A percentile compares a stretch with the other conserved stretches of the same genome.
Conservation (phyloP, 2,797 vertebrate species). For the Poecilia velifera region DNA sequence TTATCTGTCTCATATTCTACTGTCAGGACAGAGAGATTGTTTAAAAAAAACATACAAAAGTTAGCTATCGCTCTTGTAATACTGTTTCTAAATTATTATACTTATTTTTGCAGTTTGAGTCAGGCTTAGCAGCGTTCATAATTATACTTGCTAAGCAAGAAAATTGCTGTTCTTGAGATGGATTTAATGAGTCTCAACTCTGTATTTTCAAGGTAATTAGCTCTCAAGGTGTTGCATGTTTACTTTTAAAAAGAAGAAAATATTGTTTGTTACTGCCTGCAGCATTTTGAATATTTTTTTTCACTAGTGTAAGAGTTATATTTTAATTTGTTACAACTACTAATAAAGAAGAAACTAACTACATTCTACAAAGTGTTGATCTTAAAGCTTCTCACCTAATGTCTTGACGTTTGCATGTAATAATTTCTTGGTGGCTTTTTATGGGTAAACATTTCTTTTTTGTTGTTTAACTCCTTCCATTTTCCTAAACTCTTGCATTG, state of each 20-base stretch:
- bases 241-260: slow-evolving; percentile 1
- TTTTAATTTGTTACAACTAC: not conserved
- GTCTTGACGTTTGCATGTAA: not conserved
- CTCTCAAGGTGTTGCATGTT: not conserved
- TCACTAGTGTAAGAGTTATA: not conserved
- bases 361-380: not conserved
- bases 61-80: not conserved
- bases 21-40: no score
- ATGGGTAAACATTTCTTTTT: not conserved
- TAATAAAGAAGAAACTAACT: not conserved
- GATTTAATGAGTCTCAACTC: not conserved
- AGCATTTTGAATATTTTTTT: not conserved
- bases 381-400: not conserved
- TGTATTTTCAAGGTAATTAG: slow-evolving; percentile 11
- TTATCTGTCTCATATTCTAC: no score
- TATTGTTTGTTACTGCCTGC: not conserved
- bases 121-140: slow-evolving; percentile 2
- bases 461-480: not conserved
- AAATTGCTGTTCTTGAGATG: not conserved
- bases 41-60: no score
- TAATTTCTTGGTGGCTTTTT: not conserved
- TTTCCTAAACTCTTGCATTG: not conserved
- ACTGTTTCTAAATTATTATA: not conserved
- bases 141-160: not conserved
- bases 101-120: not conserved